Conservation (phyloP, 2,797 vertebrate genomes). For the Sebastes hubbsi region DNA sequence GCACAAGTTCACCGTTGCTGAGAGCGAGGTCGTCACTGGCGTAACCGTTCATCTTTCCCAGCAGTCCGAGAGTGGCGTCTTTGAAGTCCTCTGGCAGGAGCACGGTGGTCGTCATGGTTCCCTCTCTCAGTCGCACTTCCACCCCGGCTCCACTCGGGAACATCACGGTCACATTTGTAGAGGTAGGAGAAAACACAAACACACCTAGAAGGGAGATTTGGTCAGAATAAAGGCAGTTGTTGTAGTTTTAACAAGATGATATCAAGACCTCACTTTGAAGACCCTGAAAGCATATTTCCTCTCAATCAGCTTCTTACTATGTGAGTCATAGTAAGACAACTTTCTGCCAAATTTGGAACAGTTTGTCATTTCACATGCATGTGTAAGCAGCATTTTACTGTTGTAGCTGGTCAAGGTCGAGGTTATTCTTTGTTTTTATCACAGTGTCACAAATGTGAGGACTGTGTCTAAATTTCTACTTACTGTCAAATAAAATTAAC, state of each 20-base stretch:
- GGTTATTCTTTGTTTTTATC: not conserved
- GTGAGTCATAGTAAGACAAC: not conserved
- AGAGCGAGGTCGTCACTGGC: conserved; percentile 84
- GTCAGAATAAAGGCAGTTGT: not conserved
- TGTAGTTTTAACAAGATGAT: not conserved
- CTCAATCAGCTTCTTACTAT: not conserved
- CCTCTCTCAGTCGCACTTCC: conserved; percentile 79
- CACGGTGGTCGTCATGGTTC: conserved; percentile 82
- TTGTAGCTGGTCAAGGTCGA: not conserved
- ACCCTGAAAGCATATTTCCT: not conserved
- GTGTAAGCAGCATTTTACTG: not conserved
- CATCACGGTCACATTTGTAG: conserved; percentile 87
- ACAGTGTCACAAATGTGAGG: not conserved
- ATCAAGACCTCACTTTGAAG: not conserved
- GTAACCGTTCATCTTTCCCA: conserved; percentile 88
- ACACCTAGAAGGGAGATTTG: conserved; percentile 77
- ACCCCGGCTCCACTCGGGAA: conserved; percentile 89
- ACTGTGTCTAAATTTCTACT: not conserved
- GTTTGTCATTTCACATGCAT: not conserved
- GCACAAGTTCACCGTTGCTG: conserved; percentile 71
- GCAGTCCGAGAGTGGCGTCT: conserved; percentile 82
- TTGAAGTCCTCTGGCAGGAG: conserved; percentile 88
- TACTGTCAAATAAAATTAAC: not conserved
- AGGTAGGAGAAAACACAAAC: conserved; percentile 83
- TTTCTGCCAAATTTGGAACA: not conserved